Percentiles rank a stretch among this genome's conserved stretches.
These are phyloP conservation scores for Ladona fulva DNA, from an alignment of 1,140 invertebrate genomes.

Conservation along the genomic window DNA sequence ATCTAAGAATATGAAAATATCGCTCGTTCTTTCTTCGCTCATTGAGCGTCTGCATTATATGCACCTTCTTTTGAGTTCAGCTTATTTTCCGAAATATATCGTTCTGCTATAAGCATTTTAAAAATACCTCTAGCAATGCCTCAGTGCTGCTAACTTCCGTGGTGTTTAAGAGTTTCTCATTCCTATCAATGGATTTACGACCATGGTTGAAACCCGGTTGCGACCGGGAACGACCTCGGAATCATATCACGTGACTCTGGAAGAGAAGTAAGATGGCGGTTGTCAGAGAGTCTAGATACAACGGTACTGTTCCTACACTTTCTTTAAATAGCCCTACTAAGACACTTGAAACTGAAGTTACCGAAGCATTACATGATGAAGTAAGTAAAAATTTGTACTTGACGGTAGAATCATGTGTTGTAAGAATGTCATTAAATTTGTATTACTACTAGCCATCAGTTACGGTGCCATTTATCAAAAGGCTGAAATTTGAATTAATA, in stretches of 20 bases:
- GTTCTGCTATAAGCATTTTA: no score
- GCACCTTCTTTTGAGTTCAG: no score
- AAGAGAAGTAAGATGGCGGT: constrained; percentile 31
- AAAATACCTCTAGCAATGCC: neutral
- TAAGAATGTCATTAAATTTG: no score
- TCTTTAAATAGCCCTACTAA: constrained; percentile 25
- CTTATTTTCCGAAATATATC: no score
- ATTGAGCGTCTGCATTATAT: no score
- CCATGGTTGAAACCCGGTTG: neutral
- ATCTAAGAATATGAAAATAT: no score
- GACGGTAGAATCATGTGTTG: neutral
- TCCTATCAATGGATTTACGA: neutral
- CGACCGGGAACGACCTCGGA: neutral
- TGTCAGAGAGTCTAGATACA: constrained; percentile 29
- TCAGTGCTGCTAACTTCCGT: neutral
- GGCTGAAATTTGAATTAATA: no score
- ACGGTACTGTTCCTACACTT: constrained; percentile 33
- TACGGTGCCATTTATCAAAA: no score
- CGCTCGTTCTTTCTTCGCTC: no score
- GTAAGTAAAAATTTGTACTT: constrained; percentile 22
- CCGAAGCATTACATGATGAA: constrained; percentile 30
- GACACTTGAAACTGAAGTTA: constrained; percentile 26
- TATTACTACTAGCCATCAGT: no score
- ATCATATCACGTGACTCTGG: constrained; percentile 11
- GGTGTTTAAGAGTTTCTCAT: neutral